Conservation (phyloP, 1,140 invertebrate species). For the Macrosteles quadrilineatus region DNA sequence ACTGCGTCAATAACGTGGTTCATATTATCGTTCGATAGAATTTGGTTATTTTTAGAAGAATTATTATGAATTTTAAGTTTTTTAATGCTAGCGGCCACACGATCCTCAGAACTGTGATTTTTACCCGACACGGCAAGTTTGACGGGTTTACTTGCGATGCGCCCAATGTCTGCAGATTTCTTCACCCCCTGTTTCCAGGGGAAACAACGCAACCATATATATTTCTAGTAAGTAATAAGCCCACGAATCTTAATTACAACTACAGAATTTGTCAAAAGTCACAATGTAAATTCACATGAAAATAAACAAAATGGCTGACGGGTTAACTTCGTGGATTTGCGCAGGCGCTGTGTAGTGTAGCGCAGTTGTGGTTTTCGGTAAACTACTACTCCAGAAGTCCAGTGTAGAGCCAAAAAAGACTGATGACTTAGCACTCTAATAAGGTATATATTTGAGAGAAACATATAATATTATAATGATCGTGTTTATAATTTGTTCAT, state of each 20-base stretch:
- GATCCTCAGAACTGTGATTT: slow-evolving; percentile 52
- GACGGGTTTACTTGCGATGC: slow-evolving; percentile 82
- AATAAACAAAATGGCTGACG: slow-evolving; percentile 63
- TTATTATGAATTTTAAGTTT: slow-evolving; percentile 54
- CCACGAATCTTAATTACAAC: slow-evolving; percentile 40
- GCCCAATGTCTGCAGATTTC: slow-evolving; percentile 79
- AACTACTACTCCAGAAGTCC: too few species aligned
- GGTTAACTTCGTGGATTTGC: slow-evolving; percentile 4
- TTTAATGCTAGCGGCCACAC: slow-evolving; percentile 51
- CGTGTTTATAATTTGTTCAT: too few species aligned
- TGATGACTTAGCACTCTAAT: too few species aligned
- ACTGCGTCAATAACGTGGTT: slow-evolving; percentile 70
- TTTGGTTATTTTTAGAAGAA: slow-evolving; percentile 48
- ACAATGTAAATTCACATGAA: slow-evolving; percentile 50
- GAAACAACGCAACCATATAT: slow-evolving; percentile 58
- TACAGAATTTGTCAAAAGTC: slow-evolving; percentile 45
- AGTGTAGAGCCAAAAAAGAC: too few species aligned
- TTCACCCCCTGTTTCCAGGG: slow-evolving; percentile 60
- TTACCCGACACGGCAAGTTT: slow-evolving; percentile 76
- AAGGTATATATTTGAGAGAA: too few species aligned
- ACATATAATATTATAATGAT: too few species aligned
- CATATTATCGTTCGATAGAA: slow-evolving; percentile 65
- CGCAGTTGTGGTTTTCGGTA: too few species aligned
- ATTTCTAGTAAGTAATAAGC: slow-evolving; percentile 53
- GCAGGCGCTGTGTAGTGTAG: slow-evolving; percentile 6